phyloP scores from a whole-genome alignment of 2,113 vertebrate genomes.

The Indri indri region DNA sequence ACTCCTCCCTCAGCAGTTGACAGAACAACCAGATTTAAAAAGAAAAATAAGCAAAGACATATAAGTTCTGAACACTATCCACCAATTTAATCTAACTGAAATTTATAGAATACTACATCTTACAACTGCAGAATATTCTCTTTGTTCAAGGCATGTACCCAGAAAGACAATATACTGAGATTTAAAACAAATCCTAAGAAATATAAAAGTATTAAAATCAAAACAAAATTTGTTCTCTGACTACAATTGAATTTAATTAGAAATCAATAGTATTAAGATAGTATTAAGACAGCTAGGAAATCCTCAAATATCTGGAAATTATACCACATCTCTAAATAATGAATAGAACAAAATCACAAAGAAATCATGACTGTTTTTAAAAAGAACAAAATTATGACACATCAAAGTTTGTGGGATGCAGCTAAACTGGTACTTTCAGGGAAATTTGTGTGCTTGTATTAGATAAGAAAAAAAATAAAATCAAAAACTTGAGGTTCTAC shows the following conservation, averaged over 20 bases:
- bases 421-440: not conserved
- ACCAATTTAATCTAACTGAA: not conserved
- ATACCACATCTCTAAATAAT: not conserved
- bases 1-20: not conserved
- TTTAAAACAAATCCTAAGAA: not conserved
- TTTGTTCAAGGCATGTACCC: not conserved
- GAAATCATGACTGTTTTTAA: not conserved
- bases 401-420: not conserved
- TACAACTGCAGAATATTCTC: not conserved
- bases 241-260: not conserved
- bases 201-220: not conserved
- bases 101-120: not conserved
- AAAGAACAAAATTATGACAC: not conserved
- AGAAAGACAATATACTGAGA: not conserved
- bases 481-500: not conserved
- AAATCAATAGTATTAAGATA: not conserved
- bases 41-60: not conserved
- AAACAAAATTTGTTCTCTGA: not conserved
- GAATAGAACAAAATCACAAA: not conserved
- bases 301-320: not conserved
- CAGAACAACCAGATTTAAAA: not conserved
- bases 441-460: not conserved
- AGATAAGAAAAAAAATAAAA: not conserved
- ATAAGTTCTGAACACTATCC: not conserved
- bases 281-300: not conserved